Conservation (phyloP, 2,888 invertebrate species). For the Lottia gigantea region DNA sequence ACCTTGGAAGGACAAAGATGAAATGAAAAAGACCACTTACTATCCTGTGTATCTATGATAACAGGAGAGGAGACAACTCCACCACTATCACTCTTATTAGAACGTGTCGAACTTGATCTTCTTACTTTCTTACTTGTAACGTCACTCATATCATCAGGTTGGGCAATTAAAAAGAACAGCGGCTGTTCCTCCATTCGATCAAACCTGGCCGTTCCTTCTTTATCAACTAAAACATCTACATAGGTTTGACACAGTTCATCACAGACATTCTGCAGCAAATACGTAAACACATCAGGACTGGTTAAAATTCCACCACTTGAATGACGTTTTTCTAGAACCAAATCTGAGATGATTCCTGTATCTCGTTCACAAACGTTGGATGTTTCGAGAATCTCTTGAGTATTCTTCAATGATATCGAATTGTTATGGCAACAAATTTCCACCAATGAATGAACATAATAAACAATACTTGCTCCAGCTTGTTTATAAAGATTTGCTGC, state of each 20-base stretch:
- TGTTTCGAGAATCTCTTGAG: constrained; percentile 31
- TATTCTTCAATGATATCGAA: constrained; percentile 33
- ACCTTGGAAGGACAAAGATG: too few species aligned
- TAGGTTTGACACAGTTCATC: constrained; percentile 62
- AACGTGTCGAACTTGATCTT: not conserved
- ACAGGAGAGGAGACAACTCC: constrained; percentile 15
- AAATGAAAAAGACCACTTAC: not conserved
- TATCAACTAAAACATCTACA: constrained; percentile 60
- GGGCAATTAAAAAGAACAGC: constrained; percentile 73
- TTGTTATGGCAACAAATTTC: constrained; percentile 78
- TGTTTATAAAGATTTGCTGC: constrained; percentile 72
- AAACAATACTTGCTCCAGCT: constrained; percentile 91
- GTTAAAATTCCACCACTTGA: constrained; percentile 24
- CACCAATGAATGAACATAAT: constrained; percentile 81
- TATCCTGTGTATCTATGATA: constrained; percentile 12
- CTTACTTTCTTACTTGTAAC: constrained; percentile 39
- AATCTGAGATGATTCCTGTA: constrained; percentile 14
- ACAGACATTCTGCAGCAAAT: constrained; percentile 54
- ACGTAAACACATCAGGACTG: constrained; percentile 48
- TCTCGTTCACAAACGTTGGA: constrained; percentile 19
- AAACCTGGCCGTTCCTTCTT: constrained; percentile 55
- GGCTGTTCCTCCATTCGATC: constrained; percentile 71
- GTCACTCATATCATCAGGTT: constrained; percentile 71
- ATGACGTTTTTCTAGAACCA: constrained; percentile 4
- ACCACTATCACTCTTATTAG: not conserved